phyloP scores from a whole-genome alignment of 1,140 invertebrate genomes.

The Andrena cerasifolii region DNA sequence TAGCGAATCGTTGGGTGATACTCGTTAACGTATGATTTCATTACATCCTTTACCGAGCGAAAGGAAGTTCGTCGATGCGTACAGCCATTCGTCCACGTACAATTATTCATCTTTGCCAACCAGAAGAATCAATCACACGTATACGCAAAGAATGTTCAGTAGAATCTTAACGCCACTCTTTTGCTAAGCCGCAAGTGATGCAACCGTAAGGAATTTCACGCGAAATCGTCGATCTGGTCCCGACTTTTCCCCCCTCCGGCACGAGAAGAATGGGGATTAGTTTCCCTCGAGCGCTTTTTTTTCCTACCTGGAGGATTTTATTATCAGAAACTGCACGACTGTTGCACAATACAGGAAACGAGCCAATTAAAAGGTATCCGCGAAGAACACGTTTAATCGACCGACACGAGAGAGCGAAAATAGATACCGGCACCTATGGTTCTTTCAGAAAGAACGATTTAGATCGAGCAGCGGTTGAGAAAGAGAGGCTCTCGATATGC shows the following conservation, averaged over 20 bases:
- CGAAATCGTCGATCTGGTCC: too few species aligned
- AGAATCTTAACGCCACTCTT: too few species aligned
- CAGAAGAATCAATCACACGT: background rate
- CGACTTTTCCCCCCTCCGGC: background rate
- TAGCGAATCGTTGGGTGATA: background rate
- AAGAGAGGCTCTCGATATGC: background rate
- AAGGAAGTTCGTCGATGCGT: background rate
- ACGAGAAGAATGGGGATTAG: background rate
- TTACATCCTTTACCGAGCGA: background rate
- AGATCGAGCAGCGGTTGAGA: background rate
- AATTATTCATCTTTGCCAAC: too few species aligned
- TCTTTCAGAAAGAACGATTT: background rate
- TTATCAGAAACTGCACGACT: background rate
- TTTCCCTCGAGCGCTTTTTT: background rate
- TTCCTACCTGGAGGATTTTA: background rate
- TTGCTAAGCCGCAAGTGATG: too few species aligned
- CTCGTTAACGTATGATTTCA: conserved; percentile 14
- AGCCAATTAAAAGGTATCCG: background rate
- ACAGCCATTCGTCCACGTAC: background rate
- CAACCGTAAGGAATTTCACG: too few species aligned
- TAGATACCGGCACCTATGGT: background rate
- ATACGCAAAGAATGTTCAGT: too few species aligned
- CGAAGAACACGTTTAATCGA: conserved; percentile 1
- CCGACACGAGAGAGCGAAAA: background rate
- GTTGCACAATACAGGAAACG: conserved; percentile 4